Evolutionary conservation across 2,113 vertebrate species (phyloP), one percentile per base, ranked within the genome.

Genomic region (Trachemys scripta): DNA sequence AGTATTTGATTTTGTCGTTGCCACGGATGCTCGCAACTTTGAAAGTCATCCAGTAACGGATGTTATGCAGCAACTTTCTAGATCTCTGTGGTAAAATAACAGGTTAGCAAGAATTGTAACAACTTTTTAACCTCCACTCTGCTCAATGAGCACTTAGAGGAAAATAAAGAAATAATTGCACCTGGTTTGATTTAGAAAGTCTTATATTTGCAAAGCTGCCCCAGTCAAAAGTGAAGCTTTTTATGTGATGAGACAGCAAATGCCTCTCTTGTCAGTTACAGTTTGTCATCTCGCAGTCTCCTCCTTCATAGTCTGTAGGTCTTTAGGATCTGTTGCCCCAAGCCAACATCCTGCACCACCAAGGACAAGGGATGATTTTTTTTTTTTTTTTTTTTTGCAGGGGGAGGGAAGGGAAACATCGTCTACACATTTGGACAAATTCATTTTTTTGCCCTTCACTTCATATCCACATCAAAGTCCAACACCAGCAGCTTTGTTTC

Each of bases 401-500:
- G 97, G 96, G 92, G 96, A 97, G 97, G 97, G 96, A 94, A 91
- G 96, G 97, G 98, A 98, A 95, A 98, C 96, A 98, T 97, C 87
- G 91, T 98, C 98, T 98, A 97, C 94, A 97, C 57, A 62, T 98
- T 96, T 97, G 98, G 98, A 98, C 98, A 98, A 98, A 98, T 97
- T 95, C 95, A 95, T 97, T 97, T 97, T 91, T 97, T 97, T 97
- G 96, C 93, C 97, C 94, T 98, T 99, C 99, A 99, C 98, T 99
- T 99, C 99, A 99, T 99, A 99, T 99, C 99, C 98, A 99, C 99
- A 90, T 99, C 99, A 96, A 99, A 99, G 99, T 99, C 99, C 98
- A 99, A 99, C 98, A 99, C 99, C 98, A 99, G 99, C 98, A 99
- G 99, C 99, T 99, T 99, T 98, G 99, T 99, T 97, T 99, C 99